phyloP scores from a whole-genome alignment of 2,797 vertebrate species.

The Gallinago solitaria region DNA sequence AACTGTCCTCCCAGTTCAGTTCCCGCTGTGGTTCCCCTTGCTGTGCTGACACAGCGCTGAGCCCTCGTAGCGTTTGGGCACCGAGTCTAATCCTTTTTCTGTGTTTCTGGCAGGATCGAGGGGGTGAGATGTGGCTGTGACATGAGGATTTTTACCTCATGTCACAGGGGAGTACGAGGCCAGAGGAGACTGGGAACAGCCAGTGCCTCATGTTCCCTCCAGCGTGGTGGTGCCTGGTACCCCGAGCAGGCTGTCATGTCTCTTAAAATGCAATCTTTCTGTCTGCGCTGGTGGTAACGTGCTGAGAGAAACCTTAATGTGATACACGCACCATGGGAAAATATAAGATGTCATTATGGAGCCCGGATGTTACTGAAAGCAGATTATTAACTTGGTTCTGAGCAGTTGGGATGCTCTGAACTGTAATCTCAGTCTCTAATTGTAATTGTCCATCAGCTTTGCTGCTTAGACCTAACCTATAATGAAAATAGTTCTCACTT shows the following conservation, averaged over 20 bases:
- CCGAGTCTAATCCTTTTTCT: neutral
- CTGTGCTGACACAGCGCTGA: neutral
- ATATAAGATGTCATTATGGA: slow-evolving; percentile 17
- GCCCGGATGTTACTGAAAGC: neutral
- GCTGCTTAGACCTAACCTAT: neutral
- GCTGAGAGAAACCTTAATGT: neutral
- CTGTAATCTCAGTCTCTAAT: slow-evolving; percentile 2
- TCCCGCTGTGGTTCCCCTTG: neutral
- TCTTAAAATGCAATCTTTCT: neutral
- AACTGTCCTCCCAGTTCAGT: neutral
- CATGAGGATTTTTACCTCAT: too few relatives aligned
- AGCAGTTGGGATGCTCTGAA: slow-evolving; percentile 10
- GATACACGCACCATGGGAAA: neutral
- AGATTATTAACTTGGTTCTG: slow-evolving; percentile 8
- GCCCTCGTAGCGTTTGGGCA: neutral
- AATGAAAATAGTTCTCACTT: neutral
- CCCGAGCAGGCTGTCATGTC: neutral
- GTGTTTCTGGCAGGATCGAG: neutral
- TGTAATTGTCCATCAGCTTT: neutral
- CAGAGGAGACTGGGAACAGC: neutral
- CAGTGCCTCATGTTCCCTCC: neutral
- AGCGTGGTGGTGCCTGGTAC: neutral
- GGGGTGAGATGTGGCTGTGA: neutral
- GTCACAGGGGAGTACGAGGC: neutral
- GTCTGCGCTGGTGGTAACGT: fast-evolving